Base-by-base conservation (phyloP, 2,888 invertebrate genomes). In the Platycheirus albimanus region DNA sequence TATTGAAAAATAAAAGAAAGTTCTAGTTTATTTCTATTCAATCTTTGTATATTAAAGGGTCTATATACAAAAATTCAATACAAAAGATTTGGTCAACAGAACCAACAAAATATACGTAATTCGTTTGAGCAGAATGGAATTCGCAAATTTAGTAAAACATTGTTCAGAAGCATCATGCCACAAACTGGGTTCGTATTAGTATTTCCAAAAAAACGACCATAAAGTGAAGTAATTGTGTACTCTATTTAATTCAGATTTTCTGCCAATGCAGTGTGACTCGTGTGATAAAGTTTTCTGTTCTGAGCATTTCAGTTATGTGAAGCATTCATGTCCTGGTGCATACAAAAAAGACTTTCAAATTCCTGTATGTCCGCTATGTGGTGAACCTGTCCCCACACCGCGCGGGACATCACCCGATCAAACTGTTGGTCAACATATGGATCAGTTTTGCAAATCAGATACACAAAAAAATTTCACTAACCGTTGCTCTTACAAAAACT, bases 241-340 rank as follows among this genome's bases (percentile, higher is more conserved):
- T n/a, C n/a, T n/a, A n/a, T n/a, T n/a, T n/a, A n/a, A n/a, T n/a
- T 86, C 92, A 96, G 99, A 99, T 93, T 99, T 99, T 90, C 92
- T 99, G 76, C 98, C 99, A 2, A 94, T 99, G 89, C 97, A 95
- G 92, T 99, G 99, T 92, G 97, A 98, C 90, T 96, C 96, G 2
- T 99, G 99, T 90, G 92, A 93, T 76, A 92, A 94, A 87, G 94
- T 96, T 49, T 99, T 96, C 91, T 99, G 98, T 90, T 94, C 94
- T 43, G 95, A 96, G 84, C 99, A 99, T 90, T 96, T 96, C 91
- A 93, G 93, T 10, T 98, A 98, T 87, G 91, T 91, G 5, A 93
- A 93, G 43, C 99, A 99, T 90, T 92, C 93, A 38, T 99, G 99
- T 89, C 93, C 95, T 0, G 94, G 94, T 33, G 94, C 95, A 0